Conservation (phyloP, 1,140 invertebrate genomes). For the Drosophila pandora region DNA sequence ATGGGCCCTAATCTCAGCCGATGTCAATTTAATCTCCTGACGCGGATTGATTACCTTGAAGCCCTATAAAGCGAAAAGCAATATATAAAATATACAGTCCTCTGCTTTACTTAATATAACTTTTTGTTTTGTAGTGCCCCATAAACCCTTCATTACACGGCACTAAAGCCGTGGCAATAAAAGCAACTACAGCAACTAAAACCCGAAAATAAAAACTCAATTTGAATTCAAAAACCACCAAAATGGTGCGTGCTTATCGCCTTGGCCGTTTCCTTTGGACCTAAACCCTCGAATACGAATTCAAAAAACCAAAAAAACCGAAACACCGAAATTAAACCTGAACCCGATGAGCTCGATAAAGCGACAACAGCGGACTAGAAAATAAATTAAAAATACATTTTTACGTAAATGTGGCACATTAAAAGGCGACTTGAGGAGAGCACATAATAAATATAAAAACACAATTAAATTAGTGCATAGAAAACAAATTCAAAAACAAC, state of each 20-base stretch:
- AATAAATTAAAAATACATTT: constrained; percentile 82
- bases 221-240: constrained; percentile 67
- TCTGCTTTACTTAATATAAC: constrained; percentile 30
- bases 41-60: constrained; percentile 32
- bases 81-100: constrained; percentile 3
- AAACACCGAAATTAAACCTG: constrained; percentile 35
- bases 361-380: constrained; percentile 63
- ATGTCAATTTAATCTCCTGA: constrained; percentile 27
- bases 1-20: background rate
- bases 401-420: constrained; percentile 77
- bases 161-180: constrained; percentile 47
- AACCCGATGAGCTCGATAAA: constrained; percentile 72
- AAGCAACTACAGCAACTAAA: constrained; percentile 45
- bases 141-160: constrained; percentile 73
- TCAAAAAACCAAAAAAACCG: constrained; percentile 50
- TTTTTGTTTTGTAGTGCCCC: constrained; percentile 46
- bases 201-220: constrained; percentile 69
- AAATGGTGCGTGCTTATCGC: constrained; percentile 75
- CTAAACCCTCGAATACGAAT: background rate
- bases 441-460: constrained; percentile 79
- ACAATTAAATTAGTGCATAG: constrained; percentile 77
- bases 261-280: constrained; percentile 38
- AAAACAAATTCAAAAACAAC: constrained; percentile 58
- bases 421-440: constrained; percentile 63
- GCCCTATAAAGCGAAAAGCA: constrained; percentile 17